A percentile compares a stretch with the other conserved stretches of the same genome.
phyloP scores from a whole-genome alignment of 1,140 invertebrate species.

The Mamestra configurata region DNA sequence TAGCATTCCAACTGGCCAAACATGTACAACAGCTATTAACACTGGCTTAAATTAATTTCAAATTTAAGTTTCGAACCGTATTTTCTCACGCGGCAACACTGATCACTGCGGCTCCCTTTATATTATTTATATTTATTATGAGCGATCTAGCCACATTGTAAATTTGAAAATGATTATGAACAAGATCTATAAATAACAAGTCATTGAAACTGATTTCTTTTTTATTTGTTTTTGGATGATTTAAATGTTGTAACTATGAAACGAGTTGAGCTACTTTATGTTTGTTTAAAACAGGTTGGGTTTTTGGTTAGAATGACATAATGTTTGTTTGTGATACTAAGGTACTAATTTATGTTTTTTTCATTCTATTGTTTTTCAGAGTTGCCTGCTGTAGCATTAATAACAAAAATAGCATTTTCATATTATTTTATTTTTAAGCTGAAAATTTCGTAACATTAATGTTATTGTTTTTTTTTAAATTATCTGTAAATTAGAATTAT shows the following conservation, averaged over 20 bases:
- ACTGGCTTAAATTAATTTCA: conserved; percentile 71
- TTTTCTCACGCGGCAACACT: conserved; percentile 45
- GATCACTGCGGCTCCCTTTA: conserved; percentile 53
- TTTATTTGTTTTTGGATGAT: conserved; percentile 6
- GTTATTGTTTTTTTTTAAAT: no score
- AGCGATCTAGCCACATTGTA: conserved; percentile 52
- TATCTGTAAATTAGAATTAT: no score
- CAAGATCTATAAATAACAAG: conserved; percentile 59
- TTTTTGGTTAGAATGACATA: not conserved
- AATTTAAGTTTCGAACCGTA: conserved; percentile 64
- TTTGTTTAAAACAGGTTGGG: not conserved
- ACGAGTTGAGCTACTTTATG: not conserved
- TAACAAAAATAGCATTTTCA: no score
- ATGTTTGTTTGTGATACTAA: not conserved
- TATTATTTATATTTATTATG: no score
- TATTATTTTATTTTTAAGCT: no score
- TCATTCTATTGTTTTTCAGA: no score
- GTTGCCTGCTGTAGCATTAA: no score
- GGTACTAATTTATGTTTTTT: not conserved
- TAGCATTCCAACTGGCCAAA: conserved; percentile 16
- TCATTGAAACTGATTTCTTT: conserved; percentile 52
- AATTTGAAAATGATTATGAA: conserved; percentile 60
- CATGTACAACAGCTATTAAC: conserved; percentile 48
- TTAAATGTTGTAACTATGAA: conserved; percentile 29
- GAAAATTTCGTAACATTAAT: no score